Base-by-base conservation (phyloP, 1,140 invertebrate species). In the Drosophila biarmipes region DNA sequence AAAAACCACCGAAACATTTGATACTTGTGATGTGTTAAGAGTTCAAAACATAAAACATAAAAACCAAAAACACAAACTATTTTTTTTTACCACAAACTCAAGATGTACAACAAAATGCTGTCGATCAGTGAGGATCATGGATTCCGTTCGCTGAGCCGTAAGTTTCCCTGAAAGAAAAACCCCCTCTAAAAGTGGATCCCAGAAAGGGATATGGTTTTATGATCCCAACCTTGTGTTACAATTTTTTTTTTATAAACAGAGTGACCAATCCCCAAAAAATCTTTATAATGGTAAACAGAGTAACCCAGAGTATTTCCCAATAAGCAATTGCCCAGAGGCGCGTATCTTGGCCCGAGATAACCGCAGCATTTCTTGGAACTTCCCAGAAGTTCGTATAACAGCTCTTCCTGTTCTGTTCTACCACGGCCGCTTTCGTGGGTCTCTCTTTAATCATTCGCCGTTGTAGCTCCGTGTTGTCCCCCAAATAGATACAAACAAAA, bases 101-200 rank as follows among this genome's bases (percentile, higher is more conserved):
- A 75, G 68, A 90, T 90, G 82, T 90, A 87, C 63, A 90, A 87
- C 76, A 91, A 91, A 86, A 90, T 92, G 90, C 72, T 92, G 72
- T 92, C 91, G 51, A 91, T 92, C 73, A 92, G 91, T 77, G 91
- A 92, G 75, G 91, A 92, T 90, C 90, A 91, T 72, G 91, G 91
- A 92, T 92, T 92, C 91, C 82, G 89, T 75, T 92, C 91, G 53
- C 80, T 92, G 73, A 92, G 90, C 82, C 91, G 91, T 92, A 92
- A 92, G 91, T 92, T 49, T 42, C 54, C 17, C 53, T 10, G 19
- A 40, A 57, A 55, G 10, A 34, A 24, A 24, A 4, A 24, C 24
- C 24, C 24, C 24, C 24, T 24, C 5, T 4, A 24, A 24, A 24
- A 24, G 24, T 24, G 24, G 21, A 27, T n/a, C 7, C 17, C 4